phyloP scores from a whole-genome alignment of 2,888 invertebrate genomes.

The Automeris io region DNA sequence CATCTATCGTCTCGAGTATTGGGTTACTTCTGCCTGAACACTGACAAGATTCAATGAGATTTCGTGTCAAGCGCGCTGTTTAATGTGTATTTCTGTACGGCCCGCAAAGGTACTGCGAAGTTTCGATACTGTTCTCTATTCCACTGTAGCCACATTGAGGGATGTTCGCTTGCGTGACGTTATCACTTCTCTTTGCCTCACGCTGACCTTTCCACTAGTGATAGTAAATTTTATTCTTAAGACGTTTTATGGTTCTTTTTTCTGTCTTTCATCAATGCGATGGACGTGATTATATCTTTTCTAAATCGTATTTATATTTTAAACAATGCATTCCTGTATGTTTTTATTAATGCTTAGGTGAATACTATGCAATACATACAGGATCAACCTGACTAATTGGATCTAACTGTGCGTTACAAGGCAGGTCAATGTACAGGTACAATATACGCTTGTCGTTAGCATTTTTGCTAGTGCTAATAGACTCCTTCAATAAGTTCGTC shows the following conservation, averaged over 20 bases:
- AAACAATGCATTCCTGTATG: not conserved
- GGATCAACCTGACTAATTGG: constrained; percentile 5
- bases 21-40: no score
- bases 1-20: no score
- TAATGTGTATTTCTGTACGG: no score
- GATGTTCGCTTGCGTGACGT: constrained; percentile 70
- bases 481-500: no score
- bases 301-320: constrained; percentile 7
- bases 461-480: no score
- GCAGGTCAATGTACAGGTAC: not conserved
- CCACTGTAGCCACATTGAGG: constrained; percentile 68
- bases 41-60: no score
- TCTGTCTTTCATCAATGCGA: constrained; percentile 38
- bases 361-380: not conserved
- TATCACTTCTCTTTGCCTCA: constrained; percentile 53
- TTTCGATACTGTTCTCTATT: no score
- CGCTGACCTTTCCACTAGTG: constrained; percentile 66
- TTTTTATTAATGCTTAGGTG: constrained; percentile 13
- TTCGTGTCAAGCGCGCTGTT: no score
- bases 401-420: not conserved
- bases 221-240: constrained; percentile 66
- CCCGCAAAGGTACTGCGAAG: no score
- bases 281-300: constrained; percentile 35
- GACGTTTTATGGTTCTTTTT: constrained; percentile 52
- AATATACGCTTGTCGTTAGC: constrained; percentile 1